These are phyloP conservation scores for Pseudopipra pipra DNA, from an alignment of 2,113 vertebrate genomes.

Conservation along the genomic window DNA sequence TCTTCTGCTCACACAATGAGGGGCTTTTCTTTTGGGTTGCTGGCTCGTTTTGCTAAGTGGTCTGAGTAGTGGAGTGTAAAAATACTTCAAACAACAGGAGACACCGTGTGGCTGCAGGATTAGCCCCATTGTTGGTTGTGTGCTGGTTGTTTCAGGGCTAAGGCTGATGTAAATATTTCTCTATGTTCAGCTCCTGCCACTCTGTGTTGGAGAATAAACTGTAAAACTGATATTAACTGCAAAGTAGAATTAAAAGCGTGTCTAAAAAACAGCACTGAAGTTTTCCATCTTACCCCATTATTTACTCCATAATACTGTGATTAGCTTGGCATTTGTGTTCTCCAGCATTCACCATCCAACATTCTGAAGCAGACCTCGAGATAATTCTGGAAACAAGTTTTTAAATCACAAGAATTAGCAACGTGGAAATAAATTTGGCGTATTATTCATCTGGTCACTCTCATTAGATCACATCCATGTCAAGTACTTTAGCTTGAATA, in stretches of 20 bases:
- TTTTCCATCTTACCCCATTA: not conserved
- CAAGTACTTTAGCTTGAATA: not conserved
- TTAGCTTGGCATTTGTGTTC: not conserved
- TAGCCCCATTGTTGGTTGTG: not conserved
- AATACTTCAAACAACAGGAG: not conserved
- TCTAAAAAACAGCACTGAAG: not conserved
- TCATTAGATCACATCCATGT: not conserved
- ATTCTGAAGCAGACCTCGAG: not conserved
- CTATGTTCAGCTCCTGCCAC: not conserved
- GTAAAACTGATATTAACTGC: not conserved
- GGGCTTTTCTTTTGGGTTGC: slow-evolving; percentile 11
- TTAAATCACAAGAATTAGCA: not conserved
- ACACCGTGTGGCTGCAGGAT: not conserved
- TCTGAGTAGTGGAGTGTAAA: slow-evolving; percentile 33
- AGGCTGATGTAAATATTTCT: not conserved
- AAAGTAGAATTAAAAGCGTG: not conserved
- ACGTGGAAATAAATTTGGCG: not conserved
- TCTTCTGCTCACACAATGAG: slow-evolving; percentile 13
- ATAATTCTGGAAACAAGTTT: not conserved
- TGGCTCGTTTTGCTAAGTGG: not conserved
- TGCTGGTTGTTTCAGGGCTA: not conserved
- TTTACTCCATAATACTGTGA: not conserved
- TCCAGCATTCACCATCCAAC: not conserved
- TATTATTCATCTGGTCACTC: not conserved
- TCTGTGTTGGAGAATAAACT: not conserved